phyloP scores from a whole-genome alignment of 2,797 vertebrate species.

The Poecile montanus region DNA sequence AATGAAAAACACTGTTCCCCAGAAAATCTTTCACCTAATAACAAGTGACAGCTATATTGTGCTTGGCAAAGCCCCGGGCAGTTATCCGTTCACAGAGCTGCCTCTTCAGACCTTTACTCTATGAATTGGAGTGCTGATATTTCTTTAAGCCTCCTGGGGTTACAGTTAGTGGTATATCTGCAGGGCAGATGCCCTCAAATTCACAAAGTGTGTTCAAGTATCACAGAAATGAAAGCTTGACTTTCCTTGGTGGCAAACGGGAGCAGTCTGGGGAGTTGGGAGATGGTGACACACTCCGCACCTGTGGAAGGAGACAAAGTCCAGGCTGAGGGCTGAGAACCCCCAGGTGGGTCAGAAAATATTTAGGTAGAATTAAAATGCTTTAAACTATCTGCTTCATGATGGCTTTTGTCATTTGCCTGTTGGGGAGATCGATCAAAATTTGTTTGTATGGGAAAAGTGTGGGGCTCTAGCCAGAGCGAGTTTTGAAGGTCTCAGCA shows the following conservation, averaged over 20 bases:
- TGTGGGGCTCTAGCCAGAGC: not conserved
- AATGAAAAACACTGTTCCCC: constrained; percentile 68
- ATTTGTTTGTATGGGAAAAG: not conserved
- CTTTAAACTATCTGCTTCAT: not conserved
- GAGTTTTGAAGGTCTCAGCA: not conserved
- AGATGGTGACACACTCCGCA: not conserved
- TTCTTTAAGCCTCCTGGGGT: constrained; percentile 71
- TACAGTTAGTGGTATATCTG: constrained; percentile 64
- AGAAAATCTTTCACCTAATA: constrained; percentile 75
- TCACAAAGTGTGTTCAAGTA: constrained; percentile 41
- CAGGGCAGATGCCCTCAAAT: constrained; percentile 64
- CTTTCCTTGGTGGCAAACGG: not conserved
- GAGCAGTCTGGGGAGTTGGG: not conserved
- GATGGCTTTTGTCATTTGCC: not conserved
- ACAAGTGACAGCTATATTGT: constrained; percentile 77
- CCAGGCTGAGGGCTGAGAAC: not conserved
- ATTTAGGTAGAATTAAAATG: not conserved
- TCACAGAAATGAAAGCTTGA: constrained; percentile 50
- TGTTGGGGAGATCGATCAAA: not conserved
- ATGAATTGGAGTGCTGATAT: constrained; percentile 73
- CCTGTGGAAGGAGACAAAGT: rapidly evolving
- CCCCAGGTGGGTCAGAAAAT: not conserved
- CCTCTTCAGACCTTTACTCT: constrained; percentile 71
- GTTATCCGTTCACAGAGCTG: constrained; percentile 69
- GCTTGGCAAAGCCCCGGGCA: constrained; percentile 71